Conservation (phyloP, 64 coral and sea anemone genomes). For the Anthopleura sola region DNA sequence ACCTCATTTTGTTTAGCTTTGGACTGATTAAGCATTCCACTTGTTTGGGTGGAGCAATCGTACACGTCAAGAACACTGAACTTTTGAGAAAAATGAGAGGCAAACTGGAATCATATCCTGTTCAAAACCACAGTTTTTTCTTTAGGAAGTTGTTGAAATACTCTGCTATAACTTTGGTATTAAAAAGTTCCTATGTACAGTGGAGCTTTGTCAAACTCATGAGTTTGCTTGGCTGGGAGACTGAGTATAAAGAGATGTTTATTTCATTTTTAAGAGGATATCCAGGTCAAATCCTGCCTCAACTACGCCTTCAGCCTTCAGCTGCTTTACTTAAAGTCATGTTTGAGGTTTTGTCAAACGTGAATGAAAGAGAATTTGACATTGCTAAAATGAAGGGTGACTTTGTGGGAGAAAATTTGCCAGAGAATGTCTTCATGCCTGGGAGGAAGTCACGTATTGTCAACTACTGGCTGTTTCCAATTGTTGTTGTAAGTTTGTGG, state of each 20-base stretch:
- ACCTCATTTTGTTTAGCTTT: slow-evolving; percentile 91
- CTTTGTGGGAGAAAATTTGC: slow-evolving; percentile 66
- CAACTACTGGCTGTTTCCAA: slow-evolving; percentile 93
- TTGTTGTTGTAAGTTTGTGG: slow-evolving; percentile 70
- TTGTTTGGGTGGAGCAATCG: slow-evolving; percentile 80
- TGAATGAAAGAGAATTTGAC: slow-evolving; percentile 58
- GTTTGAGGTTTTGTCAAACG: slow-evolving; percentile 51
- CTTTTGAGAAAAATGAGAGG: slow-evolving; percentile 79
- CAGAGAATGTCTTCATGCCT: slow-evolving; percentile 76
- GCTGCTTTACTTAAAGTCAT: slow-evolving; percentile 74
- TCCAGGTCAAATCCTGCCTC: slow-evolving; percentile 54
- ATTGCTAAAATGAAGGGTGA: slow-evolving; percentile 83
- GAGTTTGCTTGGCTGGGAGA: slow-evolving; percentile 48
- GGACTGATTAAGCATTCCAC: slow-evolving; percentile 89
- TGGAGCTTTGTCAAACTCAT: slow-evolving; percentile 40
- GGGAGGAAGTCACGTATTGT: slow-evolving; percentile 57
- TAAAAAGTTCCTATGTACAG: slow-evolving; percentile 45
- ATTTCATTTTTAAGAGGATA: slow-evolving; percentile 82
- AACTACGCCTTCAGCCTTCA: slow-evolving; percentile 67
- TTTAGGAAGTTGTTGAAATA: slow-evolving; percentile 70
- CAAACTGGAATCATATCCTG: slow-evolving; percentile 60
- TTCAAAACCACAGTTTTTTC: slow-evolving; percentile 57
- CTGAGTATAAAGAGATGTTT: slow-evolving; percentile 75
- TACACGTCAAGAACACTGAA: slow-evolving; percentile 60
- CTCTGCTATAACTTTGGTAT: slow-evolving; percentile 55